phyloP scores from a whole-genome alignment of 2,888 invertebrate genomes.

The Acrobasis consociella region DNA sequence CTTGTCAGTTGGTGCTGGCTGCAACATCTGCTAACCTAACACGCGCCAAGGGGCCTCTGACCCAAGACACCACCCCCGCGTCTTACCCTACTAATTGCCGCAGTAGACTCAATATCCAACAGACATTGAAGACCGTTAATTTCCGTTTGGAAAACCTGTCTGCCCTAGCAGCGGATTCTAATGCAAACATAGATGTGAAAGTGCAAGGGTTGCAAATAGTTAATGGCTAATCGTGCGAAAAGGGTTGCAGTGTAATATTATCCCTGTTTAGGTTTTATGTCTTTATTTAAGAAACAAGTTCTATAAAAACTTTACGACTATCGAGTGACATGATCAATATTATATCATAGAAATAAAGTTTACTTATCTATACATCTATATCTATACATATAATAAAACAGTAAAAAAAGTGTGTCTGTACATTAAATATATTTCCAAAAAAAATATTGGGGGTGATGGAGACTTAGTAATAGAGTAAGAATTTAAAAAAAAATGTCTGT shows the following conservation, averaged over 20 bases:
- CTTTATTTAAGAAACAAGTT: slow-evolving; percentile 45
- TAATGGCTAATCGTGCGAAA: slow-evolving; percentile 68
- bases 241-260: slow-evolving; percentile 54
- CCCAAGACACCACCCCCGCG: slow-evolving; percentile 72
- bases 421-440: too few species aligned
- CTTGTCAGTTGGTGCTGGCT: slow-evolving; percentile 65
- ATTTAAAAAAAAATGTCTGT: too few species aligned
- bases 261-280: slow-evolving; percentile 43
- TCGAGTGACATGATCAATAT: slow-evolving; percentile 11
- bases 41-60: slow-evolving; percentile 51
- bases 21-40: slow-evolving; percentile 69
- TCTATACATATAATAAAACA: too few species aligned
- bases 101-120: slow-evolving; percentile 59
- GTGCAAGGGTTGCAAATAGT: slow-evolving; percentile 78
- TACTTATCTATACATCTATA: too few species aligned
- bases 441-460: too few species aligned
- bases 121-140: slow-evolving; percentile 75
- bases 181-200: slow-evolving; percentile 55
- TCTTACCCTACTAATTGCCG: slow-evolving; percentile 74
- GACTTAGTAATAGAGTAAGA: too few species aligned
- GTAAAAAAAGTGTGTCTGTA: too few species aligned
- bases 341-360: neutral
- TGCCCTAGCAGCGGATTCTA: slow-evolving; percentile 57
- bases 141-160: slow-evolving; percentile 77
- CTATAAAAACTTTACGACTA: slow-evolving; percentile 31